A percentile compares a stretch with the other conserved stretches of the same genome.
These are phyloP conservation scores for Chloroceryle aenea DNA, from an alignment of 2,113 vertebrate species.

Conservation along the genomic window DNA sequence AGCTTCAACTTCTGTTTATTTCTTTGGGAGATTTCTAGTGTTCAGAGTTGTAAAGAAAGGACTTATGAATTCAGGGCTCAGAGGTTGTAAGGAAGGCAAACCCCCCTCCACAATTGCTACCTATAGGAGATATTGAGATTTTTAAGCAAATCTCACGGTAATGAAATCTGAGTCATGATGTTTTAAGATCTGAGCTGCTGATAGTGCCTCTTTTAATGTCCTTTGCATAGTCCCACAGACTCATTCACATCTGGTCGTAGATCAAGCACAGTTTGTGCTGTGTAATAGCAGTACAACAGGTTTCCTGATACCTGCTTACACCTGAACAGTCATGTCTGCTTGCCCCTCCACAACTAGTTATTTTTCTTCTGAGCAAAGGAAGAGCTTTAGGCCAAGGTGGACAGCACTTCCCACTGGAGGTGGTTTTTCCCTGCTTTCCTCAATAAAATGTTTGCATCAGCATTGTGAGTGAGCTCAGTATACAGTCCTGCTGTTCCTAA, in stretches of 20 bases:
- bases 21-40: neutral
- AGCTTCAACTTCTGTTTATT: neutral
- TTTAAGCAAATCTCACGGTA: conserved; percentile 38
- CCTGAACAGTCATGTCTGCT: neutral
- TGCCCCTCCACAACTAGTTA: neutral
- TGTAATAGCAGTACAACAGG: neutral
- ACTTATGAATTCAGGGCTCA: neutral
- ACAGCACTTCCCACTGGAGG: neutral
- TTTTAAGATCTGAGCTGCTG: conserved; percentile 2
- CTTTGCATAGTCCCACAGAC: conserved; percentile 20
- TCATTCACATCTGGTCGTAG: neutral
- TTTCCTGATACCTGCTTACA: neutral
- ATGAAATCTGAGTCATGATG: conserved; percentile 18
- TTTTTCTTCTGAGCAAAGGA: neutral
- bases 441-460: neutral
- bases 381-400: neutral
- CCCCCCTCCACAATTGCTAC: neutral
- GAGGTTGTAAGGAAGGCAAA: neutral
- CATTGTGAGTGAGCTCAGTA: neutral
- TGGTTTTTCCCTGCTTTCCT: neutral
- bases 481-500: neutral
- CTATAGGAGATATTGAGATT: neutral
- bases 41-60: neutral
- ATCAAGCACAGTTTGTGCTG: neutral
- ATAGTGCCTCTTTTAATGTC: neutral